Evolutionary conservation across 2,888 invertebrate species (phyloP), one percentile per base, ranked within the genome.

Genomic region (Cyrtodaria siliqua): DNA sequence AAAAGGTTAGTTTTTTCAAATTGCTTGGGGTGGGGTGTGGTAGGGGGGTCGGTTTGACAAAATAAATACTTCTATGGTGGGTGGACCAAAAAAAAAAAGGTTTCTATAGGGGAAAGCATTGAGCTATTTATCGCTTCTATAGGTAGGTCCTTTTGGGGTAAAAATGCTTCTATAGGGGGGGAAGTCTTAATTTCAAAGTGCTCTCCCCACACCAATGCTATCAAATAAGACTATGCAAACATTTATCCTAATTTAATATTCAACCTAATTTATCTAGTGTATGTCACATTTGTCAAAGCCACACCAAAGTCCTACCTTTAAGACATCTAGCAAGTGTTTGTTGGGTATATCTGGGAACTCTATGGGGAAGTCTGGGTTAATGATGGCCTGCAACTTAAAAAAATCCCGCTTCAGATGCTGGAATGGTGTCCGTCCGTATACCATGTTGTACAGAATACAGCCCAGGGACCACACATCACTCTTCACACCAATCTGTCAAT

Each of bases 401-500:
- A 95, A 95, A 77, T 95, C 94, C 83, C 95, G 94, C 44, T 94
- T 94, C 82, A 97, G 95, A 92, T 97, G 96, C 47, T 96, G 96
- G 93, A 98, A 99, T 0, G 99, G 99, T 1, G 98, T 97, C 87
- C 95, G 95, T 0, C 97, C 96, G 93, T 98, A 99, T 47, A 98
- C 95, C 93, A 99, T 94, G 92, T 97, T 95, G 94, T 98, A 99
- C 77, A 99, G 94, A 90, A 99, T 99, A 92, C 98, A 99, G 24
- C 99, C 99, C 83, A 99, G 94, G 0, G 98, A 98, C 99, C 99
- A 99, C 61, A 99, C 97, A 93, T 99, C 99, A 50, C 98, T 97
- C 90, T 97, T 97, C 83, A 95, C 96, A 79, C 96, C 96, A 84
- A 98, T 96, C 97, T 97, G 84, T 26, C 84, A 29, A 42, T 26